These are phyloP conservation scores for Potamarius usumacintae DNA, from an alignment of 2,113 vertebrate genomes.

Conservation along the genomic window DNA sequence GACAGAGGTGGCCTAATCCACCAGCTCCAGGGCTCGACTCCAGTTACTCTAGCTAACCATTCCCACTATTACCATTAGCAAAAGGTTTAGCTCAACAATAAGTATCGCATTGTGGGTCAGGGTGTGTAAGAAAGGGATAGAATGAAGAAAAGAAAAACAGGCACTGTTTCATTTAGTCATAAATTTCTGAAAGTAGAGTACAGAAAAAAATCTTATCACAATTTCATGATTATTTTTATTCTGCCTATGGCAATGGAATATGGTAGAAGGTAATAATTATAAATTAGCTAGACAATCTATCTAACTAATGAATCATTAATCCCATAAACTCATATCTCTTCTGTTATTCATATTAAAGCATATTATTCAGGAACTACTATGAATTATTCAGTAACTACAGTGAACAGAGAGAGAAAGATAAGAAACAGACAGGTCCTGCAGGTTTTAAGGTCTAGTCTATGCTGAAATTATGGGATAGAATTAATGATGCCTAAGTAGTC, in stretches of 20 bases:
- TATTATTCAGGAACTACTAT: slow-evolving; percentile 24
- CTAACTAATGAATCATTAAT: slow-evolving; percentile 11
- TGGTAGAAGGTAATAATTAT: background rate
- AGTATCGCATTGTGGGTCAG: slow-evolving; percentile 31
- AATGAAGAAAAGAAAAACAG: background rate
- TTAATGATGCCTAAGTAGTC: no score
- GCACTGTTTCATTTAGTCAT: background rate
- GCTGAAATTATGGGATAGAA: background rate
- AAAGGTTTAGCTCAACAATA: slow-evolving; percentile 26
- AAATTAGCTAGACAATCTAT: background rate
- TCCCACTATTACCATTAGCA: slow-evolving; percentile 35
- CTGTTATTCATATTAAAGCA: slow-evolving; percentile 4
- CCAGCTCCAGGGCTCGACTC: slow-evolving; percentile 48
- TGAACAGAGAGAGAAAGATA: background rate
- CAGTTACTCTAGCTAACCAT: slow-evolving; percentile 56
- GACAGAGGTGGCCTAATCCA: slow-evolving; percentile 61
- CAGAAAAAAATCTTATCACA: background rate
- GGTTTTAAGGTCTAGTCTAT: background rate
- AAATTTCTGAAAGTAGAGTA: background rate
- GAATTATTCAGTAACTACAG: slow-evolving; percentile 15
- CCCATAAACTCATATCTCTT: background rate
- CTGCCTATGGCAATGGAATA: background rate
- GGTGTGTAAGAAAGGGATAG: background rate
- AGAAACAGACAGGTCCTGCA: background rate
- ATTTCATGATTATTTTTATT: background rate